Evolutionary conservation across 35 echinoderm and acorn worm genomes (phyloP).

Genomic region (Eucidaris tribuloides): DNA sequence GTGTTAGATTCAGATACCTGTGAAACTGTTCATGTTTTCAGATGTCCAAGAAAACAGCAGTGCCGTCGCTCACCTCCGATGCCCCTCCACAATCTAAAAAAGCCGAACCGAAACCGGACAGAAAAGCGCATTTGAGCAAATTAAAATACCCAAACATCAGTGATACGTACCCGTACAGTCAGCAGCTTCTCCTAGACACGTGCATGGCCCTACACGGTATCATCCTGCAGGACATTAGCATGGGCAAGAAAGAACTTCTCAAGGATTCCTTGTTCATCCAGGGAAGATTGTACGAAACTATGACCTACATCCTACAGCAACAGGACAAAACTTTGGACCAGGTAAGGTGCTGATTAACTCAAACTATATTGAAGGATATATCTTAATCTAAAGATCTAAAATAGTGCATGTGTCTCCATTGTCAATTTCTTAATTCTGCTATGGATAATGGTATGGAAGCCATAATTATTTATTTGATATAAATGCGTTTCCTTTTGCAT

Average conservation of each 20-base stretch:
- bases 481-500: no score
- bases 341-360: no score
- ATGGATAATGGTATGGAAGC: no score
- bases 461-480: no score
- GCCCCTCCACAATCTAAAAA: neutral
- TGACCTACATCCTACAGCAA: constrained; percentile 79
- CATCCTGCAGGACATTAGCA: constrained; percentile 84
- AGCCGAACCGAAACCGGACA: neutral
- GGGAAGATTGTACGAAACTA: constrained; percentile 80
- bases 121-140: constrained; percentile 8
- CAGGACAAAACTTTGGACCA: constrained; percentile 92
- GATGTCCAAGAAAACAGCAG: constrained; percentile 23
- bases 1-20: no score
- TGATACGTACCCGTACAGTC: constrained; percentile 89
- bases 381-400: no score
- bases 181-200: constrained; percentile 79
- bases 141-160: constrained; percentile 81
- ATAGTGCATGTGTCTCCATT: no score
- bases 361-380: no score
- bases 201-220: constrained; percentile 87
- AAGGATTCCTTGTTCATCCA: constrained; percentile 92
- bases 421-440: no score
- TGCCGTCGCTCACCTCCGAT: neutral
- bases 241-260: constrained; percentile 88
- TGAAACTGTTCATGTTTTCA: no score